Conservation (phyloP, 1,140 invertebrate genomes). For the Batillaria attramentaria region DNA sequence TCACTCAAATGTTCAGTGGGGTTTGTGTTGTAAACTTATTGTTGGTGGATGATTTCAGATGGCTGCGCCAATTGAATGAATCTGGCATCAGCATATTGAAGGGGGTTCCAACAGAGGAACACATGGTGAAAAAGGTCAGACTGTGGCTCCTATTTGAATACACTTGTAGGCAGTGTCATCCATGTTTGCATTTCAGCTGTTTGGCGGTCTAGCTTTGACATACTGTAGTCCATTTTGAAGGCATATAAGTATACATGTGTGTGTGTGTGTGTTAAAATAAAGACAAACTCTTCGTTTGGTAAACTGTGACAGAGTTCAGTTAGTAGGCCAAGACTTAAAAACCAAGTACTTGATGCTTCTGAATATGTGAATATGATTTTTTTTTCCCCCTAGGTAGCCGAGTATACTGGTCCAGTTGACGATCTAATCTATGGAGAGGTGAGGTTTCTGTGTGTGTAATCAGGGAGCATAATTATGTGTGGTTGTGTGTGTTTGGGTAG, state of each 20-base stretch:
- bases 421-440: slow-evolving; percentile 55
- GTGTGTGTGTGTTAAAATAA: background rate
- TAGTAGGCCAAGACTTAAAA: too few relatives aligned
- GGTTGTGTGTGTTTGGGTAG: background rate
- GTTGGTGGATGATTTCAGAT: slow-evolving; percentile 41
- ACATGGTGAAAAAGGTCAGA: slow-evolving; percentile 29
- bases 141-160: background rate
- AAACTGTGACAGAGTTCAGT: too few relatives aligned
- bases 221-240: background rate
- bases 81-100: slow-evolving; percentile 48
- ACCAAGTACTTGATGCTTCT: too few relatives aligned
- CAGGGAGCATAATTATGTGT: background rate
- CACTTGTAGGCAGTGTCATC: background rate
- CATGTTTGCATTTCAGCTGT: background rate
- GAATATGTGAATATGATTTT: background rate
- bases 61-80: slow-evolving; percentile 49
- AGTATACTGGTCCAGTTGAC: slow-evolving; percentile 43
- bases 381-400: slow-evolving; percentile 44
- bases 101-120: slow-evolving; percentile 47
- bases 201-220: background rate
- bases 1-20: too few relatives aligned
- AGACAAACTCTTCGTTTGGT: too few relatives aligned
- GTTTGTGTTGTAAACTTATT: too few relatives aligned
- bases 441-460: too few relatives aligned
- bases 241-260: background rate